Percentiles rank a stretch among this genome's conserved stretches.
Evolutionary conservation across 2,888 invertebrate genomes (phyloP).

Genomic region (Pterostichus madidus): DNA sequence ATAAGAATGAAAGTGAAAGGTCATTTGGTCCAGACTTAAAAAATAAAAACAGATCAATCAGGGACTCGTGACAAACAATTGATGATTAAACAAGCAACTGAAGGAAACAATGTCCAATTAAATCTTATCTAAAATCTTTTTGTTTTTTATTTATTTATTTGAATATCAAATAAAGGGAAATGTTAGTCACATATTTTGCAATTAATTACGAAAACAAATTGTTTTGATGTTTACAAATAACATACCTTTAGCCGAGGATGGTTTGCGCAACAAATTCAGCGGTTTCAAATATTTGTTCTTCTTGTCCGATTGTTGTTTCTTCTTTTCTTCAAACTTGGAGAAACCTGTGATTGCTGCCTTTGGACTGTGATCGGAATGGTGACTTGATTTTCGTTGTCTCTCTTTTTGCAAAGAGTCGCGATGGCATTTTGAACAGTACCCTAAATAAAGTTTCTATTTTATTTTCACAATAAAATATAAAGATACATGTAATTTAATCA

Average conservation of each 20-base stretch:
- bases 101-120: constrained; percentile 16
- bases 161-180: not conserved
- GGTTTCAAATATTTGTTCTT: constrained; percentile 86
- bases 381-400: constrained; percentile 78
- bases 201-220: constrained; percentile 7
- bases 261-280: constrained; percentile 86
- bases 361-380: constrained; percentile 70
- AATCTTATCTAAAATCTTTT: constrained; percentile 35
- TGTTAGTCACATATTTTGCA: not conserved
- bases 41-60: constrained; percentile 1
- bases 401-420: constrained; percentile 86
- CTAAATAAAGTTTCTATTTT: constrained; percentile 69
- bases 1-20: constrained; percentile 47
- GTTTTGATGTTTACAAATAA: constrained; percentile 16
- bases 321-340: constrained; percentile 92
- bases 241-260: constrained; percentile 81
- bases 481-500: not conserved
- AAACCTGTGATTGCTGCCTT: constrained; percentile 81
- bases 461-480: not conserved
- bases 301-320: constrained; percentile 85
- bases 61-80: not conserved
- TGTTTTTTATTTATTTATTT: not conserved
- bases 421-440: constrained; percentile 98
- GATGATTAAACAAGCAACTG: constrained; percentile 25
- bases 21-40: constrained; percentile 47